Conservation (phyloP, 2,888 invertebrate genomes). For the Cantharis nigra region DNA sequence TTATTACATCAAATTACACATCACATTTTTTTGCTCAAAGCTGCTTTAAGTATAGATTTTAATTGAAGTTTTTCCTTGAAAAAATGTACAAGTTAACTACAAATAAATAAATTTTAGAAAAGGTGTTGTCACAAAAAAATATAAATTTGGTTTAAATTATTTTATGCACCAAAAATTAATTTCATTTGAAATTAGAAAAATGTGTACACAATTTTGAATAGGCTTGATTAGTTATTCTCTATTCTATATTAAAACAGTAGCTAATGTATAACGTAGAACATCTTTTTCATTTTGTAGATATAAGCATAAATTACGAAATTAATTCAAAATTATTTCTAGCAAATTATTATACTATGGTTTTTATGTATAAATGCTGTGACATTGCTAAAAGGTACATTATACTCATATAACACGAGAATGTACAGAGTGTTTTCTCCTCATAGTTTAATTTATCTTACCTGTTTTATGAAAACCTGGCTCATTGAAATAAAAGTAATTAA, state of each 20-base stretch:
- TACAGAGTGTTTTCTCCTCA: not conserved
- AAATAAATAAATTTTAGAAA: not conserved
- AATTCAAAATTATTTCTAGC: not conserved
- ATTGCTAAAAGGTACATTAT: not conserved
- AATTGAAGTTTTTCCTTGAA: not conserved
- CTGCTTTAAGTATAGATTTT: not conserved
- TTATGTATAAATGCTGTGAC: not conserved
- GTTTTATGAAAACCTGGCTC: not conserved
- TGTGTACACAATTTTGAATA: not conserved
- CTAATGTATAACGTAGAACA: not conserved
- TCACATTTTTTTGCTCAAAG: not conserved
- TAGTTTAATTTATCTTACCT: not conserved
- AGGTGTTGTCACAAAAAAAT: not conserved
- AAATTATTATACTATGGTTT: not conserved
- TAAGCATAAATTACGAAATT: not conserved
- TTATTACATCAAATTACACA: not conserved
- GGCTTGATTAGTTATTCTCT: not conserved
- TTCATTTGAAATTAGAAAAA: not conserved
- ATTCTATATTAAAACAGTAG: not conserved
- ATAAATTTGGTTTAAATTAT: not conserved
- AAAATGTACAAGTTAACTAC: not conserved
- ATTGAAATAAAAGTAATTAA: not conserved
- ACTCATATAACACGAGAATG: not conserved
- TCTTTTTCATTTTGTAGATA: not conserved
- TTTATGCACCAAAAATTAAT: not conserved